Evolutionary conservation across 2,797 vertebrate species (phyloP), one percentile per base, ranked within the genome.

Genomic region (Acrossocheilus wenchowensis): DNA sequence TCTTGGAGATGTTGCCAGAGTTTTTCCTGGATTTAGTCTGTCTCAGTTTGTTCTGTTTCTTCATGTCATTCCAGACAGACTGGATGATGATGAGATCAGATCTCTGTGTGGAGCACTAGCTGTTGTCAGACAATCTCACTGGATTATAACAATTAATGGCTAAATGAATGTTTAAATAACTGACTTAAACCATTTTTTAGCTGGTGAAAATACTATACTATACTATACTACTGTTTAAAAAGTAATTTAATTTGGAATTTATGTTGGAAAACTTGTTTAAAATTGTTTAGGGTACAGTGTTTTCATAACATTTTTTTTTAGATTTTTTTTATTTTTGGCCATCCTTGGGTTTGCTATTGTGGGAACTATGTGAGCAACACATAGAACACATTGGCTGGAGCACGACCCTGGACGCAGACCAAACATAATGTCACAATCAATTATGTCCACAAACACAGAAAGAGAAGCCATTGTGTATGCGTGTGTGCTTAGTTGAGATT

Each of bases 381-480:
- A 86, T 23, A 11, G 48, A 81, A 23, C 30, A 62, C n/a, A 52
- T 26, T 88, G 83, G 81, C 54, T 78, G 64, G 72, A 79, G 43
- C 57, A 71, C 7, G 26, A 71, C 54, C 57, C 80, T 86, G 74
- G 78, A 87, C 64, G 48, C 80, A 81, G 30, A 87, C 74, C 78
- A 48, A 79, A 90, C 87, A 89, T 84, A 72, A 84, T 83, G 84
- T 86, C 52, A 88, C 69, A 48, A 88, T 85, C 72, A 86, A 89
- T 90, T 91, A 87, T 52, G 80, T 86, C 84, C 83, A 86, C 69
- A 43, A 3, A 57, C 12, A 77, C 68, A n/a, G 41, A 86, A 75
- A 86, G 74, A 88, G 69, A 84, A 69, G 57, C 60, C 68, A 79
- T 88, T 89, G 72, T 89, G 64, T 86, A 17, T 73, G 26, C 68